A percentile compares a stretch with the other conserved stretches of the same genome.
Evolutionary conservation across 2,113 vertebrate genomes (phyloP).

Genomic region (Eurystomus gularis): DNA sequence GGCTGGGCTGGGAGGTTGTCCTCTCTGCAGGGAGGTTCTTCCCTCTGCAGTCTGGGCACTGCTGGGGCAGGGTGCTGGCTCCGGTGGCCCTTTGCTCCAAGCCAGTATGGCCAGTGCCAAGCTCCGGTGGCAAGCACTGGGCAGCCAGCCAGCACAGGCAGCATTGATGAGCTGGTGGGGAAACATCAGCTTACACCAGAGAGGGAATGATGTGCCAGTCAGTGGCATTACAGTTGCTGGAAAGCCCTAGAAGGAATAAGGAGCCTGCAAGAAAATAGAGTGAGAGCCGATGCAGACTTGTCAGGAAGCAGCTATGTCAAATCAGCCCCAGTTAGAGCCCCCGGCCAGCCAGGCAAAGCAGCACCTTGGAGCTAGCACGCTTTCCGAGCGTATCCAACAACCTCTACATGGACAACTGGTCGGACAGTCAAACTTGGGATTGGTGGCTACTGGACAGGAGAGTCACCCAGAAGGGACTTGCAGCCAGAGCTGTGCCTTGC

Average conservation of each 20-base stretch:
- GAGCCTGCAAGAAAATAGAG: neutral
- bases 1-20: neutral
- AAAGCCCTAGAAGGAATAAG: neutral
- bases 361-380: neutral
- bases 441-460: neutral
- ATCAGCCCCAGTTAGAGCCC: neutral
- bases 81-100: neutral
- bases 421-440: fast-evolving
- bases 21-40: neutral
- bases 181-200: neutral
- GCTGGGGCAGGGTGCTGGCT: neutral
- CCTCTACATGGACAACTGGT: neutral
- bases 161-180: neutral
- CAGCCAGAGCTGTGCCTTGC: neutral
- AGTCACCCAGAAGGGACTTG: neutral
- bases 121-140: neutral
- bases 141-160: neutral
- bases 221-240: neutral
- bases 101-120: neutral
- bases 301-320: neutral
- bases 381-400: neutral
- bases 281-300: neutral
- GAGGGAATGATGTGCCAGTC: neutral
- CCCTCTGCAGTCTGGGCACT: neutral
- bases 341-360: neutral